Base-by-base conservation (phyloP, 2,113 vertebrate genomes). In the Oceanodroma tethys region DNA sequence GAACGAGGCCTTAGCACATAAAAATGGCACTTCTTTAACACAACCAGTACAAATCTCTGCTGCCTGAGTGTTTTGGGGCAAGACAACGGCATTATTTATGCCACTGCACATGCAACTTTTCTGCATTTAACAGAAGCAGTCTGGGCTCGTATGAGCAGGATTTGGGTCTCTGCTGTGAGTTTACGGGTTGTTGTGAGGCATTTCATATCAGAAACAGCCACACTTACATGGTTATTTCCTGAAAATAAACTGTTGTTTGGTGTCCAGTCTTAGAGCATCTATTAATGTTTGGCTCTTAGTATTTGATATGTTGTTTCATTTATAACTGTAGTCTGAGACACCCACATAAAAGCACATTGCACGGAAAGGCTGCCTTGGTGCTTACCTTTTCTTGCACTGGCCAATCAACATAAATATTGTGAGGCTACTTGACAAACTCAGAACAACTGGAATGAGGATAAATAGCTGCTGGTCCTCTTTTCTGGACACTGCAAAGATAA, bases 321-420 rank as follows among this genome's bases (percentile, higher is more conserved):
- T 55, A 17, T 27, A 72, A 8, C 26, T 48, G 36, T 12, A 75
- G n/a, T 27, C 73, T 25, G 43, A 85, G n/a, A 74, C 18, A 59
- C n/a, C 11, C 8, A 53, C 47, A 10, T 27, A 50, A 45, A 58
- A 67, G 13, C 30, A 43, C 23, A 16, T 30, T 40, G 11, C 27
- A 43, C 3, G 5, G 40, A 30, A 43, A 42, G 36, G 42, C 30
- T 81, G 38, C 52, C 38, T 65, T 27, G 29, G 52, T 48, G 7
- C 94, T 96, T 96, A 97, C 97, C 95, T 96, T 88, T 93, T 97
- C 91, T 81, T 97, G 91, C 87, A 82, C 67, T 96, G 97, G 23
- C 81, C 71, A 43, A 94, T 65, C 67, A 95, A 67, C 42, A 76
- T 76, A 70, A 95, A 93, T 76, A 93, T 58, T 48, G 96, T 17